These are phyloP conservation scores for Pararge aegeria DNA, from an alignment of 1,140 invertebrate genomes.

Conservation along the genomic window DNA sequence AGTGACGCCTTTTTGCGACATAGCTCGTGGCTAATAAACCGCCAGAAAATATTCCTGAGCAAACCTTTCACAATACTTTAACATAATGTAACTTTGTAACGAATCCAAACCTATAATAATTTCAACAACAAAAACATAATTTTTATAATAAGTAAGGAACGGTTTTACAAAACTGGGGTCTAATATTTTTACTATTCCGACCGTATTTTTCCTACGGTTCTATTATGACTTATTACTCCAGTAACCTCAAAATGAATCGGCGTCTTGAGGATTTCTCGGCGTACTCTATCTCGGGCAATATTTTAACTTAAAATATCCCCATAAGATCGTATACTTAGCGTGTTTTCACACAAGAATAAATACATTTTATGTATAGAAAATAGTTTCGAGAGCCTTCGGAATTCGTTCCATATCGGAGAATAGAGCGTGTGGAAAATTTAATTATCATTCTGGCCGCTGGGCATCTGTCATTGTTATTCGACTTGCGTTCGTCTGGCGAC, in stretches of 20 bases:
- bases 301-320: constrained; percentile 22
- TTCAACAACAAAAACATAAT: constrained; percentile 10
- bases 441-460: constrained; percentile 59
- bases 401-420: constrained; percentile 54
- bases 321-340: constrained; percentile 17
- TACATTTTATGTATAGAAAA: not conserved
- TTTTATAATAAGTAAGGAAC: constrained; percentile 17
- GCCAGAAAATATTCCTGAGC: constrained; percentile 37
- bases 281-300: constrained; percentile 11
- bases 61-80: constrained; percentile 22
- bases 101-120: constrained; percentile 13
- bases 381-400: constrained; percentile 40
- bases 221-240: constrained; percentile 39
- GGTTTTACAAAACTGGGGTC: constrained; percentile 24
- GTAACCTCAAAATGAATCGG: constrained; percentile 49
- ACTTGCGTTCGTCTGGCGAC: constrained; percentile 56
- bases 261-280: constrained; percentile 36
- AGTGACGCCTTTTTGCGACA: constrained; percentile 42
- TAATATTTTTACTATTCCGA: constrained; percentile 38
- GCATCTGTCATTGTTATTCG: constrained; percentile 67
- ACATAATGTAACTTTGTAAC: constrained; percentile 15
- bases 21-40: constrained; percentile 44
- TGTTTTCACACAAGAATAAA: constrained; percentile 16
- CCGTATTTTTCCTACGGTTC: constrained; percentile 38
- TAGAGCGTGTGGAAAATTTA: constrained; percentile 70